Base-by-base conservation (phyloP, 2,797 vertebrate genomes). In the Delichon dasypus region DNA sequence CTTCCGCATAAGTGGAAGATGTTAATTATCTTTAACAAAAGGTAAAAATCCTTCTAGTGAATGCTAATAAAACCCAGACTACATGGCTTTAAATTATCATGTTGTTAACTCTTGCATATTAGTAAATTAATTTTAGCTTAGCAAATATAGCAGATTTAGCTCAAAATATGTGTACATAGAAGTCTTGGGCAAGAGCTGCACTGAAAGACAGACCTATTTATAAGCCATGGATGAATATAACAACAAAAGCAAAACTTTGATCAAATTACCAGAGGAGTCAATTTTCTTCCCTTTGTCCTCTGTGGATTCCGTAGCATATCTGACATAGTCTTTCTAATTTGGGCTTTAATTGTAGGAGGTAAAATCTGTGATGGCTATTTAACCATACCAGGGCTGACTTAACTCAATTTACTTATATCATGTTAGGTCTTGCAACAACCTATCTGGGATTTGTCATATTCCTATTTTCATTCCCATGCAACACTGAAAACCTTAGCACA, bases 401-500 rank as follows among this genome's bases (percentile, higher is more conserved):
- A 62, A 36, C 50, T 64, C 42, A 64, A 83, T 79, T 82, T 42
- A 58, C 7, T 65, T 85, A 48, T 83, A 57, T 74, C 57, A 45
- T 45, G 16, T 44, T 82, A 50, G 42, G 74, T 64, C 21, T 77
- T 70, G 11, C 3, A 79, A 90, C 13, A 83, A 42, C 50, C 30
- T 77, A 15, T 34, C 17, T 75, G 75, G 47, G 78, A 88, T 77
- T 89, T 92, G 68, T 42, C 36, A 50, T 48, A 65, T 83, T 95
- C 44, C n/a, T 60, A 25, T 88, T 88, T 91, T 80, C 51, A 61
- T 80, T 92, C 48, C 80, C 32, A 32, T 72, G 50, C 13, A 93
- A 47, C 36, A 64, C 34, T 53, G 42, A 53, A 89, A 94, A 86
- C 36, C 38, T 85, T 64, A 95, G 81, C 61, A 92, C 94, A 96